Evolutionary conservation across 1,140 invertebrate genomes (phyloP), one percentile per base, ranked within the genome.

Genomic region (Lutraria rhynchaena): DNA sequence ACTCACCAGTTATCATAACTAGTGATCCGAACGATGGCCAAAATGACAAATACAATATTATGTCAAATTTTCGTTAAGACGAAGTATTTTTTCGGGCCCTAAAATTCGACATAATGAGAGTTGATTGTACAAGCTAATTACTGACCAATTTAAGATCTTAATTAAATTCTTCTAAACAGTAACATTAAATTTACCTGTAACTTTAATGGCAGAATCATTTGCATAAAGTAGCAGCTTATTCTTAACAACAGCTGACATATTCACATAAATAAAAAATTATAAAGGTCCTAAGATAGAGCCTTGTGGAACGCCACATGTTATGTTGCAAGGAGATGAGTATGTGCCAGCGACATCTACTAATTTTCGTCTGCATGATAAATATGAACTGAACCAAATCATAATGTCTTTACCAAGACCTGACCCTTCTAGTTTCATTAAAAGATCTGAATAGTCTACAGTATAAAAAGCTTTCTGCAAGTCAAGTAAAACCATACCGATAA

Each of bases 231-330:
- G 65, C 15, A 63, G 70, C n/a, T 63, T 57, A 31, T 57, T 37
- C 29, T 75, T 65, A n/a, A 81, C 37, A 61, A 67, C 80, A 22
- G 63, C 35, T 51, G 70, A 61, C 71, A 84, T 76, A 81, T 84
- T 84, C 1, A 84, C 83, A 78, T 84, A 77, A 24, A 57, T 61
- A 44, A 69, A 71, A 65, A 84, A 77, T 41, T 65, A 71, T 11
- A 83, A 31, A 27, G 74, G 82, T 22, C 75, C 74, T 13, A 78
- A 37, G 22, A 81, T 69, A n/a, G n/a, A n/a, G n/a, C n/a, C n/a
- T n/a, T n/a, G n/a, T n/a, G n/a, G n/a, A n/a, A n/a, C n/a, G n/a
- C n/a, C n/a, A n/a, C n/a, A n/a, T n/a, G n/a, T n/a, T n/a, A n/a
- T n/a, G n/a, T n/a, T n/a, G n/a, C n/a, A n/a, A n/a, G n/a, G n/a